These are phyloP conservation scores for Drosophila subobscura DNA, from an alignment of 1,140 invertebrate genomes.

Conservation along the genomic window DNA sequence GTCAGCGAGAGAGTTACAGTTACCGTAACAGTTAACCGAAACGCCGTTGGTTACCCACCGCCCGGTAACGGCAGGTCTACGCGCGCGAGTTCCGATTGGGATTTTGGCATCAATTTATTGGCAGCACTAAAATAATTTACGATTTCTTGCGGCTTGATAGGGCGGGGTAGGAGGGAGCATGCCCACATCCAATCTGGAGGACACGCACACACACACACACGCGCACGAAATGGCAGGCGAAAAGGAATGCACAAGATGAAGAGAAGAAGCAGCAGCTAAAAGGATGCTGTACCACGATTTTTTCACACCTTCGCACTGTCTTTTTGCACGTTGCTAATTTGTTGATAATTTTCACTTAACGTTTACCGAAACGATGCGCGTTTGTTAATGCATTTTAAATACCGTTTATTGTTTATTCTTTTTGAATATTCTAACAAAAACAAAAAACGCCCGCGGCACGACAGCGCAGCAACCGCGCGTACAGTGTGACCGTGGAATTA, in stretches of 20 bases:
- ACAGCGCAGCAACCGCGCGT: no score
- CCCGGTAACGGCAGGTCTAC: neutral
- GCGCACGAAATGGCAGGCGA: constrained; percentile 28
- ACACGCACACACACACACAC: constrained; percentile 24
- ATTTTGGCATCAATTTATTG: constrained; percentile 39
- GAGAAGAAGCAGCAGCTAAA: constrained; percentile 31
- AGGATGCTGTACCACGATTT: constrained; percentile 57
- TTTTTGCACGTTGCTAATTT: constrained; percentile 1
- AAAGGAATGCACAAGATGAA: constrained; percentile 38
- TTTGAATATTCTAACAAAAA: no score
- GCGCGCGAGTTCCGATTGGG: neutral
- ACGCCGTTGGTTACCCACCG: constrained; percentile 7
- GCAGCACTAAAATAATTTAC: constrained; percentile 30
- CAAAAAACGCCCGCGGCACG: no score
- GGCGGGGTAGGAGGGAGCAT: constrained; percentile 19
- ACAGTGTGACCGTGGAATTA: no score
- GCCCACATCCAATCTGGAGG: constrained; percentile 1
- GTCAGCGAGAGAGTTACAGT: neutral
- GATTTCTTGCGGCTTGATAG: constrained; percentile 31
- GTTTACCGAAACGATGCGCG: no score
- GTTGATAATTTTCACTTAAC: neutral
- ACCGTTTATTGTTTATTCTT: no score
- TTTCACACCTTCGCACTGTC: constrained; percentile 18
- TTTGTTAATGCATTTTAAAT: no score
- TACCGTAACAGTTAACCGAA: constrained; percentile 25